Evolutionary conservation across 2,888 invertebrate genomes (phyloP).

Genomic region (Tachina grossa): DNA sequence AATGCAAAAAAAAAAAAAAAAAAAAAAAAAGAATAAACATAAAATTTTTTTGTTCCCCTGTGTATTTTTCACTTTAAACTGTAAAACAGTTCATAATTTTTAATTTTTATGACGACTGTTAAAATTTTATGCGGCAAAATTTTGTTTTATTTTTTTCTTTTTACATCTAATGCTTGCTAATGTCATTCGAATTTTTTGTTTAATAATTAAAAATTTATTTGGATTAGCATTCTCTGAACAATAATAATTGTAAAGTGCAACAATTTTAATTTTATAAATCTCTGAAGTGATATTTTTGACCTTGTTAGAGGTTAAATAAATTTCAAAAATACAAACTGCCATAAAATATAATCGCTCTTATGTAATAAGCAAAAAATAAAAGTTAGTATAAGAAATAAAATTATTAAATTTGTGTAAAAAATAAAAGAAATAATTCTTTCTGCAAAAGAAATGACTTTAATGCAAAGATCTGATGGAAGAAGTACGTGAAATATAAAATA

Average conservation of each 20-base stretch:
- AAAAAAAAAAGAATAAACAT: not conserved
- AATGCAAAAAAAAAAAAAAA: no score
- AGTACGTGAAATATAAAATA: no score
- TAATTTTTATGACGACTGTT: not conserved
- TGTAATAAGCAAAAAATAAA: not conserved
- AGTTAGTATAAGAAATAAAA: not conserved
- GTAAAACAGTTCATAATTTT: not conserved
- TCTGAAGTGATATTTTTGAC: conserved; percentile 8
- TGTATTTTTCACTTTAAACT: conserved; percentile 5
- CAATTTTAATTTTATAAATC: not conserved
- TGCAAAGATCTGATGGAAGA: no score
- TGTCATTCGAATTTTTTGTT: conserved; percentile 12
- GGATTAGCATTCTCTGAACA: conserved; percentile 7
- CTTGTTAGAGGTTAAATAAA: conserved; percentile 42
- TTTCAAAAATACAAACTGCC: not conserved
- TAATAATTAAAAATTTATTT: conserved; percentile 27
- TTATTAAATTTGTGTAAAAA: no score
- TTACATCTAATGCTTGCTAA: conserved; percentile 1
- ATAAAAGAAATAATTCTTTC: no score
- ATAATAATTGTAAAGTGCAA: not conserved
- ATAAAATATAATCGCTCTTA: not conserved
- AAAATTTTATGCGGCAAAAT: conserved; percentile 36
- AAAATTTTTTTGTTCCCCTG: not conserved
- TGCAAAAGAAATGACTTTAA: no score
- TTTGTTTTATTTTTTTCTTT: not conserved